These are phyloP conservation scores for Crotalus tigris DNA, from an alignment of 2,113 vertebrate genomes.

Conservation along the genomic window DNA sequence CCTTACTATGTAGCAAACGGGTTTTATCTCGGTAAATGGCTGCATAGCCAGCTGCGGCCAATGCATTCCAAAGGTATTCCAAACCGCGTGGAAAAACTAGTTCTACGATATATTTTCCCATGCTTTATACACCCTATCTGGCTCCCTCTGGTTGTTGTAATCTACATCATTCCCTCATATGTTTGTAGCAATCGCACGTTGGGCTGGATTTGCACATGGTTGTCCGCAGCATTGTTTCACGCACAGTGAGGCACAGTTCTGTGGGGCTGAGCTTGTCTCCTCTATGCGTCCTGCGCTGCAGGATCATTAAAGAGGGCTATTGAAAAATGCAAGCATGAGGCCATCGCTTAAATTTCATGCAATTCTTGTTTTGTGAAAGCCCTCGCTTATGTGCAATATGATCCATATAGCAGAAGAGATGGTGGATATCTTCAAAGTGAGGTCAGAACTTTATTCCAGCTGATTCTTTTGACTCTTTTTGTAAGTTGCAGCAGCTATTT, in stretches of 20 bases:
- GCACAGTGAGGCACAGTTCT: not conserved
- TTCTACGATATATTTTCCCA: not conserved
- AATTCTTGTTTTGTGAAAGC: not conserved
- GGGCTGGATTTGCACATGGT: not conserved
- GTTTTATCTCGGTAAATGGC: not conserved
- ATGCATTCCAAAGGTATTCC: not conserved
- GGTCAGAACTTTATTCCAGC: not conserved
- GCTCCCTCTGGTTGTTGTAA: not conserved
- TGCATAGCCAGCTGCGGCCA: not conserved
- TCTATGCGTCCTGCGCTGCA: not conserved
- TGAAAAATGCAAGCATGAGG: not conserved
- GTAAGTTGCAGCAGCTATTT: not conserved
- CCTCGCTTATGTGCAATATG: not conserved
- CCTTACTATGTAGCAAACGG: not conserved
- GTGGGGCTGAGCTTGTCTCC: no score
- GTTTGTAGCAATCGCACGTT: not conserved
- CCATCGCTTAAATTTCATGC: not conserved
- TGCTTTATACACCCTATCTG: not conserved
- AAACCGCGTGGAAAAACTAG: not conserved
- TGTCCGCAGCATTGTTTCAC: not conserved
- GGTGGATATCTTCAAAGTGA: not conserved
- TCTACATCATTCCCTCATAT: not conserved
- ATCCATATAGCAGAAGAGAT: not conserved
- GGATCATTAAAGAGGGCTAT: not conserved
- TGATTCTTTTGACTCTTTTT: not conserved